These are phyloP conservation scores for Petrocephalus microphthalmus DNA, from an alignment of 2,113 vertebrate genomes.

Conservation along the genomic window DNA sequence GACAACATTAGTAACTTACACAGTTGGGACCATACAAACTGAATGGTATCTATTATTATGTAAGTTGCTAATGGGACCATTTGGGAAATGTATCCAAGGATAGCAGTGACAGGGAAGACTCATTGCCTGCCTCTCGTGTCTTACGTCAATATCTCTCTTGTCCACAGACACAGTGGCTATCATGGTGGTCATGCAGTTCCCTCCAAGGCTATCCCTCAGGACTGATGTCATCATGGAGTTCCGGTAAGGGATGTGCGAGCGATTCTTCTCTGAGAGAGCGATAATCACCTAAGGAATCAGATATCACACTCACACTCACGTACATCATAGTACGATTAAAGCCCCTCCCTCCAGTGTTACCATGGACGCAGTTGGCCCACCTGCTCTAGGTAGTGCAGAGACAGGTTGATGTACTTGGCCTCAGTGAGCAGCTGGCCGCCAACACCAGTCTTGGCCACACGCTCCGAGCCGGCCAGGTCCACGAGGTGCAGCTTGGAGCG, in stretches of 20 bases:
- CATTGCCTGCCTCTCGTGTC: background rate
- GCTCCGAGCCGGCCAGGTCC: constrained; percentile 90
- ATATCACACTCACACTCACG: no score
- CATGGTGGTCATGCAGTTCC: constrained; percentile 97
- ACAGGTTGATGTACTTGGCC: constrained; percentile 95
- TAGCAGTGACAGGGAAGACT: background rate
- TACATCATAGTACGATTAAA: background rate
- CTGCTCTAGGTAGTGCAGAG: constrained; percentile 92
- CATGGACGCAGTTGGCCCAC: constrained; percentile 47
- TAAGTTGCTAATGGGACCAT: background rate
- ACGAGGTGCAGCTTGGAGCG: constrained; percentile 90
- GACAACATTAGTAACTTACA: background rate
- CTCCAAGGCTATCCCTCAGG: constrained; percentile 89
- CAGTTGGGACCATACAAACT: background rate
- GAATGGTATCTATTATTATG: background rate
- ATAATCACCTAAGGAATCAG: constrained; percentile 79
- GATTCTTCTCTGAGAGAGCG: constrained; percentile 85
- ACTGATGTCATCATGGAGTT: constrained; percentile 98
- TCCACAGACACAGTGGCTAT: constrained; percentile 84
- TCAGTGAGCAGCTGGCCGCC: constrained; percentile 84
- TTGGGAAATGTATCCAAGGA: background rate
- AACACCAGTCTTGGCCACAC: constrained; percentile 82
- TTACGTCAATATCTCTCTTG: constrained; percentile 75
- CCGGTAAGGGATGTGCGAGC: constrained; percentile 87
- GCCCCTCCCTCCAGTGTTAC: background rate